These are phyloP conservation scores for Sander vitreus DNA, from an alignment of 2,113 vertebrate species.

Conservation along the genomic window DNA sequence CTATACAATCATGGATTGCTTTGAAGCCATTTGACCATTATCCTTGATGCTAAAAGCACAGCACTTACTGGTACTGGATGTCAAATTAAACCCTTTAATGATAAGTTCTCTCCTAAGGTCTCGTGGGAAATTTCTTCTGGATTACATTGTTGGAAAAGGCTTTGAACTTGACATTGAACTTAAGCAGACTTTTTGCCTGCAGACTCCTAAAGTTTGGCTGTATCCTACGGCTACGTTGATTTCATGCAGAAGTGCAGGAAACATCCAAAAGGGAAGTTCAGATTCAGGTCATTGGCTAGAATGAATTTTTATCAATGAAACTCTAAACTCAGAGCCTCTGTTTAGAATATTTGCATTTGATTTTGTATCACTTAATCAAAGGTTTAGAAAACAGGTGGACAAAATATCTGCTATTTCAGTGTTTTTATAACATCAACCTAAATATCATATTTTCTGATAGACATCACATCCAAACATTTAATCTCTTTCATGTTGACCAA, in stretches of 20 bases:
- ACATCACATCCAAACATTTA: neutral
- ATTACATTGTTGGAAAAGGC: constrained; percentile 82
- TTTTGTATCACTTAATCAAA: neutral
- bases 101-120: constrained; percentile 80
- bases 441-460: neutral
- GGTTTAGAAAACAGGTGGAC: neutral
- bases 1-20: constrained; percentile 69
- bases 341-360: constrained; percentile 15
- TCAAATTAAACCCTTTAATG: constrained; percentile 85
- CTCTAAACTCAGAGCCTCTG: constrained; percentile 7
- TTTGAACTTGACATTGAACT: constrained; percentile 87
- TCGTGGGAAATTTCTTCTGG: constrained; percentile 83
- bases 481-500: constrained; percentile 33
- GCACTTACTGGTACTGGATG: constrained; percentile 82
- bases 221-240: constrained; percentile 45
- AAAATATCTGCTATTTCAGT: neutral
- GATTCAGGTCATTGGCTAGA: constrained; percentile 41
- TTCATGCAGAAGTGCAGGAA: constrained; percentile 33
- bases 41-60: constrained; percentile 81
- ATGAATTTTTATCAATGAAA: constrained; percentile 30
- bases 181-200: constrained; percentile 80
- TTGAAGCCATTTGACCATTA: constrained; percentile 83
- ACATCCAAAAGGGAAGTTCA: constrained; percentile 41
- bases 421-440: constrained; percentile 1
- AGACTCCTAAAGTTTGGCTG: constrained; percentile 71